A percentile compares a stretch with the other conserved stretches of the same genome.
These are phyloP conservation scores for Calcarius lapponicus DNA, from an alignment of 2,797 vertebrate genomes.

Conservation along the genomic window DNA sequence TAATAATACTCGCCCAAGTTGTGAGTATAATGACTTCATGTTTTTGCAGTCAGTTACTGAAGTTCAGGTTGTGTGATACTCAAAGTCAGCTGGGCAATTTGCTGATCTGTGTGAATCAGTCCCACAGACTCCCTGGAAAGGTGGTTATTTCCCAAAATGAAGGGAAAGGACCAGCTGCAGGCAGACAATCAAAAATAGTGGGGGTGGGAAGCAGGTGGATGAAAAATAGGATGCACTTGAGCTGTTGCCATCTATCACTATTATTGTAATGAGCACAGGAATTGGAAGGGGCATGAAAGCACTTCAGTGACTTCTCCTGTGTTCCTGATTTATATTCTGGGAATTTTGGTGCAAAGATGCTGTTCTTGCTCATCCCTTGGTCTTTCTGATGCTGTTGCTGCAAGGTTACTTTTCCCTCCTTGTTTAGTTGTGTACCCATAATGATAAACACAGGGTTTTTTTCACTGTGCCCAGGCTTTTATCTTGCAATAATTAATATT, in stretches of 20 bases:
- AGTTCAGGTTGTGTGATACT: background rate
- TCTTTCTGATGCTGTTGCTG: background rate
- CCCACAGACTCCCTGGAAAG: background rate
- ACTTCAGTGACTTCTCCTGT: background rate
- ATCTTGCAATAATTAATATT: background rate
- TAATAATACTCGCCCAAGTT: no score
- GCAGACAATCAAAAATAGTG: background rate
- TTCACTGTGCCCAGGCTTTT: background rate
- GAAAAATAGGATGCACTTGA: background rate
- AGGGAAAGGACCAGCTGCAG: background rate
- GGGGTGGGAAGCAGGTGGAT: background rate
- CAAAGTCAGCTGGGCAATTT: background rate
- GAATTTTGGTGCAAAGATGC: background rate
- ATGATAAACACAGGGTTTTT: background rate
- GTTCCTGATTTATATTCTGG: background rate
- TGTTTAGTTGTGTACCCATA: accelerated
- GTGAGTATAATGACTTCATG: background rate
- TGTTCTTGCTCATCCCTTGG: background rate
- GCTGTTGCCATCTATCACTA: background rate
- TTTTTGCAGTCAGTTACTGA: background rate
- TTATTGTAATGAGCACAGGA: background rate
- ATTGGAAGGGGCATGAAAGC: background rate
- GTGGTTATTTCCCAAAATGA: background rate
- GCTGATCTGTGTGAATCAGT: background rate
- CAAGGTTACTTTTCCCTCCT: background rate